Evolutionary conservation across 1,140 invertebrate genomes (phyloP), one percentile per base, ranked within the genome.

Genomic region (Rhyzopertha dominica): DNA sequence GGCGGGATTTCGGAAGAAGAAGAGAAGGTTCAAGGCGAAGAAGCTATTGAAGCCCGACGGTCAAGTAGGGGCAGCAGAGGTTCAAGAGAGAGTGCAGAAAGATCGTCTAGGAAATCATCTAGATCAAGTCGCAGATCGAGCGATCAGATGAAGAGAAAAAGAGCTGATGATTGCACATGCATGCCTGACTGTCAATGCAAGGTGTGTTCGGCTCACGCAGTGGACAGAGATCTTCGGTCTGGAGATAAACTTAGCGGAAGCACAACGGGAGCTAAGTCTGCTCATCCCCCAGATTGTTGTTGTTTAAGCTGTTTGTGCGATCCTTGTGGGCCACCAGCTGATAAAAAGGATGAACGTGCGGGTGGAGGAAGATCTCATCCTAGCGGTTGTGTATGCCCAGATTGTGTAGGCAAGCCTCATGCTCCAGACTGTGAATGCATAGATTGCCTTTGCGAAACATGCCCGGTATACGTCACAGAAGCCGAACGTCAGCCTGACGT

Each of bases 241-340:
- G n/a, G n/a, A n/a, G n/a, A n/a, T n/a, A n/a, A n/a, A n/a, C n/a
- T n/a, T n/a, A n/a, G n/a, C n/a, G n/a, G n/a, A n/a, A n/a, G n/a
- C n/a, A n/a, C n/a, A n/a, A n/a, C n/a, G n/a, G n/a, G n/a, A n/a
- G n/a, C n/a, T n/a, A n/a, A n/a, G n/a, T n/a, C n/a, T n/a, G 30
- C 3, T 9, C 40, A 37, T 24, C 25, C 35, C 25, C 36, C 44
- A 3, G 28, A 26, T n/a, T 52, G 49, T 29, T 32, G 16, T 37
- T 52, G 50, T 9, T 8, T 18, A 2, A 37, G 10, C 13, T 35
- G 22, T 16, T 14, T 13, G 13, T 44, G 43, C n/a, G 8, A 9
- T n/a, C 43, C 43, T 5, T 44, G 43, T 16, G 9, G 24, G 10
- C 30, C 35, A 36, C 32, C 42, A 2, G 10, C 42, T 12, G 30